Conservation (phyloP, 2,797 vertebrate genomes). For the Neopelma chrysocephalum region DNA sequence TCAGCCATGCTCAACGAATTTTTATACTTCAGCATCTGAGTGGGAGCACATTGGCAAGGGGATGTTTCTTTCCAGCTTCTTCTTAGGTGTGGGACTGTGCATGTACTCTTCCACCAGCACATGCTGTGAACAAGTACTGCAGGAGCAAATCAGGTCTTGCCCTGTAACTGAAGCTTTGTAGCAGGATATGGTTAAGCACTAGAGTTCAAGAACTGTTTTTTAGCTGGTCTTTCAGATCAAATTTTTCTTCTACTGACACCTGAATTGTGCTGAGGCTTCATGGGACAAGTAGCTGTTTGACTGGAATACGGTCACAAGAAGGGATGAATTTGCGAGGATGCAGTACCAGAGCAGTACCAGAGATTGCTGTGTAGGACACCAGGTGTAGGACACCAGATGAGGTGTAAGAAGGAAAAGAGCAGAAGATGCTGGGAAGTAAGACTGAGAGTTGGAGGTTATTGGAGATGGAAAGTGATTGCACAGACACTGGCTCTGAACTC, state of each 20-base stretch:
- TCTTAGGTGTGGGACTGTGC: neutral
- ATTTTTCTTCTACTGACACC: neutral
- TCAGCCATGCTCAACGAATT: neutral
- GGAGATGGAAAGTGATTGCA: neutral
- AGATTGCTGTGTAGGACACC: neutral
- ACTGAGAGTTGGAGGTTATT: neutral
- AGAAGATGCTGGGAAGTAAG: neutral
- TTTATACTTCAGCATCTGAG: neutral
- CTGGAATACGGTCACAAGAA: neutral
- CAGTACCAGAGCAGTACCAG: neutral
- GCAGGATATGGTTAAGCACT: neutral
- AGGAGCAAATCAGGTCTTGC: neutral
- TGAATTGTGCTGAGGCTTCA: neutral
- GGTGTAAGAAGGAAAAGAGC: neutral
- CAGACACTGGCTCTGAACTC: neutral
- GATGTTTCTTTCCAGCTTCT: neutral
- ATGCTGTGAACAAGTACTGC: neutral
- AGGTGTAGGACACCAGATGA: neutral
- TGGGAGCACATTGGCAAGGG: neutral
- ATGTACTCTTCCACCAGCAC: neutral
- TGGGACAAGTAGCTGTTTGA: neutral
- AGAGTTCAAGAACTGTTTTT: neutral
- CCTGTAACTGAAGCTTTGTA: neutral
- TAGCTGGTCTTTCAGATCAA: neutral
- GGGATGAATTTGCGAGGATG: neutral